These are phyloP conservation scores for Hydrolagus affinis DNA, from an alignment of 2,113 vertebrate species.

Conservation along the genomic window DNA sequence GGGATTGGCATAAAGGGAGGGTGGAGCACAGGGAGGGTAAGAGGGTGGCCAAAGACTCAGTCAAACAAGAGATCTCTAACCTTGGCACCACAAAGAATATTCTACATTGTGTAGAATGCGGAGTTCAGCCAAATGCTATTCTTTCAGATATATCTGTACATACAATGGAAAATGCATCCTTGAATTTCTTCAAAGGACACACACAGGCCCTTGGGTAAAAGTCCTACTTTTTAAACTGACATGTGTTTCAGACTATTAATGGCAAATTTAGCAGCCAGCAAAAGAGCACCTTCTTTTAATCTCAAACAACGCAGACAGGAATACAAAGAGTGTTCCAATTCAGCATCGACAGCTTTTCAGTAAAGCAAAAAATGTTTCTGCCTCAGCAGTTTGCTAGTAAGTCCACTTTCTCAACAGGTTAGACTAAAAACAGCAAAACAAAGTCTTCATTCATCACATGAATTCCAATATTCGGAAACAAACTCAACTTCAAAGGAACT, in stretches of 20 bases:
- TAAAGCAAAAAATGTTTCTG: background rate
- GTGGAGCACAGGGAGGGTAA: no score
- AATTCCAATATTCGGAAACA: background rate
- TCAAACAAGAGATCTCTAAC: background rate
- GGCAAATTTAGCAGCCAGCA: background rate
- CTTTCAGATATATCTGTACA: background rate
- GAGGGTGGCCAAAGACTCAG: no score
- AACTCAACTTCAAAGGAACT: background rate
- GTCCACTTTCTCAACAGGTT: background rate
- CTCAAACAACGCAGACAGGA: background rate
- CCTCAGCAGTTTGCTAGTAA: background rate
- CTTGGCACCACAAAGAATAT: background rate
- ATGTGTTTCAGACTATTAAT: background rate
- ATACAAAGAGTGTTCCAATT: background rate
- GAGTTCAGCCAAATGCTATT: background rate
- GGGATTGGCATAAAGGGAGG: no score
- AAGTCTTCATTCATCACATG: background rate
- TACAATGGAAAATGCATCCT: background rate
- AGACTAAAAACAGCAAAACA: background rate
- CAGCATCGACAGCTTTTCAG: background rate
- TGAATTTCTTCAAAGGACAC: slow-evolving; percentile 31
- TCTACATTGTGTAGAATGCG: background rate
- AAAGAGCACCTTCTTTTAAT: background rate
- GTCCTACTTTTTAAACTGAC: background rate
- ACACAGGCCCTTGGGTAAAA: background rate